phyloP scores from a whole-genome alignment of 2,797 vertebrate genomes.

The Poeciliopsis gracilis region DNA sequence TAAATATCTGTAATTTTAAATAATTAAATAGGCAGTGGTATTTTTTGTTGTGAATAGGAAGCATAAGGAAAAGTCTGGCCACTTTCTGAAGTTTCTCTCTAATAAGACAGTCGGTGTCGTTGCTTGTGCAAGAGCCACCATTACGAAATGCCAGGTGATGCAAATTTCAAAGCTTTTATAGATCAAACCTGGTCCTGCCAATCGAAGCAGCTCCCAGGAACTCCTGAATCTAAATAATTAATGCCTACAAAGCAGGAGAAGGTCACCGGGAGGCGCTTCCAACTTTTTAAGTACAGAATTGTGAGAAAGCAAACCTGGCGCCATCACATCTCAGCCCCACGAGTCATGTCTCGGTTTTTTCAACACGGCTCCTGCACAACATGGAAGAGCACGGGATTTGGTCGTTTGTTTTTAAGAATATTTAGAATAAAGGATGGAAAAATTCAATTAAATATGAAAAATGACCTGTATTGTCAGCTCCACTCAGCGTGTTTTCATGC shows the following conservation, averaged over 20 bases:
- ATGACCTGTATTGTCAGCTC: not conserved
- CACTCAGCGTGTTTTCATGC: not conserved
- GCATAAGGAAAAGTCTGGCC: not conserved
- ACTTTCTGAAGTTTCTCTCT: not conserved
- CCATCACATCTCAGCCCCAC: not conserved
- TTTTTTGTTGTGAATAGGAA: not conserved
- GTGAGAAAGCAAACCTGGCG: not conserved
- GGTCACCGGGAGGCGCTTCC: not conserved
- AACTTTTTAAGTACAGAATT: conserved; percentile 1
- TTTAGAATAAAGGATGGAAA: not conserved
- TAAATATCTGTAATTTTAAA: not conserved
- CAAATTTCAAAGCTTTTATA: conserved; percentile 12
- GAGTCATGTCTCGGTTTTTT: not conserved
- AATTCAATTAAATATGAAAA: not conserved
- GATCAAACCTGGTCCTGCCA: not conserved
- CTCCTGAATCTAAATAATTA: conserved; percentile 14
- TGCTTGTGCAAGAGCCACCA: not conserved
- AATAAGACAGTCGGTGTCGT: not conserved
- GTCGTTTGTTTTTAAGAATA: not conserved
- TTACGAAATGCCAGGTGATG: conserved; percentile 11
- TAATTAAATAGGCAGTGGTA: not conserved
- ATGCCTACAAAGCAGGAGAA: not conserved
- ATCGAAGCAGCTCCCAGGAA: conserved; percentile 1
- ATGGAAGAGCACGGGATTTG: not conserved
- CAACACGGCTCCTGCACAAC: not conserved